Evolutionary conservation across 2,797 vertebrate species (phyloP).

Genomic region (Cynopterus sphinx): DNA sequence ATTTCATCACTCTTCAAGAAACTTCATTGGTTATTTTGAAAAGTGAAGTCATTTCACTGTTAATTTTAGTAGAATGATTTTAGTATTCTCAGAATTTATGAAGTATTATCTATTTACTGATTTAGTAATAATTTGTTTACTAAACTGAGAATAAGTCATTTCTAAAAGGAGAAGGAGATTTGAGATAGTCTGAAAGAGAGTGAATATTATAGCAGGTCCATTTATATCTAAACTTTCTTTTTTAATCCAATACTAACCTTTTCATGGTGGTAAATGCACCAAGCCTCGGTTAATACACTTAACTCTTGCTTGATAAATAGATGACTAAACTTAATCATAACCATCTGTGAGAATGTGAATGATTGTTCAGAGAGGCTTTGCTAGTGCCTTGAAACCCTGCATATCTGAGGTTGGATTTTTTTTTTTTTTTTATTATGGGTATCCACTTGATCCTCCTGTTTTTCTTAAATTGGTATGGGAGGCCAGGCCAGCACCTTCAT

Average conservation of each 20-base stretch:
- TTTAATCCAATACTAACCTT: not conserved
- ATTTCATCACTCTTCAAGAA: slow-evolving; percentile 35
- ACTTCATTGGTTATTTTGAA: not conserved
- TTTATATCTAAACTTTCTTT: not conserved
- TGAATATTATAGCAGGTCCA: not conserved
- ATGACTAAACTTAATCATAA: not conserved
- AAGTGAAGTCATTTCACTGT: not conserved
- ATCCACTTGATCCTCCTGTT: not conserved
- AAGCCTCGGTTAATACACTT: not conserved
- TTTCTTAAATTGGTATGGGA: not conserved
- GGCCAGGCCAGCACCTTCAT: not conserved
- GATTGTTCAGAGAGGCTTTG: not conserved
- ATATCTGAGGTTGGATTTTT: not conserved
- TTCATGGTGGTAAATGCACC: not conserved
- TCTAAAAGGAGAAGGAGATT: slow-evolving; percentile 38
- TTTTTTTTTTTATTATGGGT: not conserved
- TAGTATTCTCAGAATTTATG: slow-evolving; percentile 30
- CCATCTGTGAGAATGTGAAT: not conserved
- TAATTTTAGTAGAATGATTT: slow-evolving; percentile 39
- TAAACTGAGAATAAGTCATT: slow-evolving; percentile 37
- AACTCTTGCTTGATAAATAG: not conserved
- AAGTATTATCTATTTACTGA: not conserved
- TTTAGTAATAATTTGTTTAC: slow-evolving; percentile 40
- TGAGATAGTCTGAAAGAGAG: not conserved
- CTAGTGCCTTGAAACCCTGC: not conserved